Conservation (phyloP, 2,797 vertebrate species). For the Micrastur ruficollis region DNA sequence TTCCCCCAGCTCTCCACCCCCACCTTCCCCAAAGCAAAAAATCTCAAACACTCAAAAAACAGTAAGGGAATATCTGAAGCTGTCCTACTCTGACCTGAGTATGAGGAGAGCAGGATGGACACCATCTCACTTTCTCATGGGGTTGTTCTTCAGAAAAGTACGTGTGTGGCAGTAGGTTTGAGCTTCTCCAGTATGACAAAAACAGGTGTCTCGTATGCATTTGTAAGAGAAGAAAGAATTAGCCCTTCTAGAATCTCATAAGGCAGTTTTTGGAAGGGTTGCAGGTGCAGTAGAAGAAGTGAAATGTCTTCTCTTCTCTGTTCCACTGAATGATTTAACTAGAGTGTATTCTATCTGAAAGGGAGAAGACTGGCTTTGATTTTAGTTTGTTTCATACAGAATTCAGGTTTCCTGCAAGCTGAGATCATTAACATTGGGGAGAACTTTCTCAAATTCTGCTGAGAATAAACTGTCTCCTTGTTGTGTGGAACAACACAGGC, state of each 20-base stretch:
- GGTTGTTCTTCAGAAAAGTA: not conserved
- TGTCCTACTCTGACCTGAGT: not conserved
- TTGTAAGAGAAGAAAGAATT: not conserved
- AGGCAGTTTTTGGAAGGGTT: not conserved
- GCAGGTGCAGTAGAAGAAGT: not conserved
- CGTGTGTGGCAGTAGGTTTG: not conserved
- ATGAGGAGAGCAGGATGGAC: no score
- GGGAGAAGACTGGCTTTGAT: not conserved
- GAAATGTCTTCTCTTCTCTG: not conserved
- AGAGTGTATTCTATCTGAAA: not conserved
- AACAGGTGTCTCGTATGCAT: accelerated
- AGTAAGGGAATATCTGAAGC: not conserved
- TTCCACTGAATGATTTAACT: not conserved
- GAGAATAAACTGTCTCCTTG: not conserved
- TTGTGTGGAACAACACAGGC: not conserved
- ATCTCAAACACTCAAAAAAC: accelerated
- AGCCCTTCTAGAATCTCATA: not conserved
- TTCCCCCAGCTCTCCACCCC: not conserved
- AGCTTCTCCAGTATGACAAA: not conserved
- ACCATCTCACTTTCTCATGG: accelerated
- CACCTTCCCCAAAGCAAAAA: not conserved
- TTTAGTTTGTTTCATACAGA: not conserved
- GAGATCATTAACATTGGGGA: not conserved
- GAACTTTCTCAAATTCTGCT: not conserved
- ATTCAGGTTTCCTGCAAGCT: not conserved